These are phyloP conservation scores for Steatocranus sp. DNA, from an alignment of 2,797 vertebrate species.

Conservation along the genomic window DNA sequence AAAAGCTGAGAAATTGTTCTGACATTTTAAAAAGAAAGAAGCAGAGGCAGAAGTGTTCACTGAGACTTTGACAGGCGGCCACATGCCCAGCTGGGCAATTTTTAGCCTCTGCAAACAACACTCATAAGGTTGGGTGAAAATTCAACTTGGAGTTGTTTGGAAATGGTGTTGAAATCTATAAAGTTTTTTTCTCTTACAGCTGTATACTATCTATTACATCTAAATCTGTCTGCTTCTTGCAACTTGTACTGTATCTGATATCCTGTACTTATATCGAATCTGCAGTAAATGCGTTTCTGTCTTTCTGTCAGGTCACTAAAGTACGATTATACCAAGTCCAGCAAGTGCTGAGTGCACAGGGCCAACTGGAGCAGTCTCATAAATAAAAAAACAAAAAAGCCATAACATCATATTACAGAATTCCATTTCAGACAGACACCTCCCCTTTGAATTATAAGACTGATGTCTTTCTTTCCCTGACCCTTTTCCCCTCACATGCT, in stretches of 20 bases:
- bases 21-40: neutral
- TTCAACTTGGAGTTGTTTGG: neutral
- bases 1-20: conserved; percentile 18
- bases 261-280: neutral
- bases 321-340: neutral
- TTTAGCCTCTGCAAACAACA: neutral
- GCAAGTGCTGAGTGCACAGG: neutral
- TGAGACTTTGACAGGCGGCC: neutral
- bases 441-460: conserved; percentile 2
- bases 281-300: neutral
- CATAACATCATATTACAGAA: neutral
- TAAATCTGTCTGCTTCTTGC: neutral
- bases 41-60: neutral
- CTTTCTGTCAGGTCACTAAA: neutral
- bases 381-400: conserved; percentile 14
- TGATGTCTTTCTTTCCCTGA: conserved; percentile 5
- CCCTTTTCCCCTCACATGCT: neutral
- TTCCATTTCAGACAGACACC: neutral
- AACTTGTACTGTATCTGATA: neutral
- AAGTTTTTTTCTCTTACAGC: neutral
- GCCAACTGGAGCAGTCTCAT: neutral
- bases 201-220: neutral
- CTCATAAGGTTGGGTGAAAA: neutral
- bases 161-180: neutral
- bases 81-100: neutral